A percentile compares a stretch with the other conserved stretches of the same genome.
phyloP scores from a whole-genome alignment of 1,140 invertebrate genomes.

The Heliconius melpomene region DNA sequence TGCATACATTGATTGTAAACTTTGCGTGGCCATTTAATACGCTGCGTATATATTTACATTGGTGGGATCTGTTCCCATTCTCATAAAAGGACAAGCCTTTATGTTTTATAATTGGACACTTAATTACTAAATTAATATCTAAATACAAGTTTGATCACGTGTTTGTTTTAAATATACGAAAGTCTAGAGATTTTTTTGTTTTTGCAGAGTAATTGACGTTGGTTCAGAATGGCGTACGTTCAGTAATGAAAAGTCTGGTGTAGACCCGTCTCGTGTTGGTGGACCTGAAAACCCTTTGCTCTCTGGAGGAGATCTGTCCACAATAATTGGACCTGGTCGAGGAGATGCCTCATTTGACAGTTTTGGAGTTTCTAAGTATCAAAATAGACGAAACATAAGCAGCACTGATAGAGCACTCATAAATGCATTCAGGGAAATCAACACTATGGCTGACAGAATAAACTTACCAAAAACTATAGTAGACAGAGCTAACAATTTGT shows the following conservation, averaged over 20 bases:
- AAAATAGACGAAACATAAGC: constrained; percentile 95
- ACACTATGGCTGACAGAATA: constrained; percentile 98
- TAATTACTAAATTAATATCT: neutral
- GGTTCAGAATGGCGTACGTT: constrained; percentile 99
- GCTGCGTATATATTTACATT: constrained; percentile 4
- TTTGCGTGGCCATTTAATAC: constrained; percentile 18
- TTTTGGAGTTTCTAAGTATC: constrained; percentile 95
- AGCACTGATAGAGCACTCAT: constrained; percentile 96
- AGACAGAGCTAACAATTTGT: constrained; percentile 97
- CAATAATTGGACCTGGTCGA: constrained; percentile 96
- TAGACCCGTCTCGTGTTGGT: constrained; percentile 99
- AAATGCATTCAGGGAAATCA: constrained; percentile 98
- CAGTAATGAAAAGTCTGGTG: constrained; percentile 98
- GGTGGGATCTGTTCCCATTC: constrained; percentile 10
- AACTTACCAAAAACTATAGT: constrained; percentile 97
- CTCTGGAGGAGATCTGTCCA: constrained; percentile 97
- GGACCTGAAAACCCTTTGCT: constrained; percentile 97
- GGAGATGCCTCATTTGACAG: constrained; percentile 90
- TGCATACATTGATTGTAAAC: constrained; percentile 26
- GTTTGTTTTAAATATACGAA: neutral
- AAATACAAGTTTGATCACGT: neutral
- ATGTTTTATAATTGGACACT: neutral
- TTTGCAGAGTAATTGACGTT: constrained; percentile 97
- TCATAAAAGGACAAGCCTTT: constrained; percentile 11
- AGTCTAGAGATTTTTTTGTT: neutral